Base-by-base conservation (phyloP, 2,797 vertebrate species). In the Bovichtus diacanthus region DNA sequence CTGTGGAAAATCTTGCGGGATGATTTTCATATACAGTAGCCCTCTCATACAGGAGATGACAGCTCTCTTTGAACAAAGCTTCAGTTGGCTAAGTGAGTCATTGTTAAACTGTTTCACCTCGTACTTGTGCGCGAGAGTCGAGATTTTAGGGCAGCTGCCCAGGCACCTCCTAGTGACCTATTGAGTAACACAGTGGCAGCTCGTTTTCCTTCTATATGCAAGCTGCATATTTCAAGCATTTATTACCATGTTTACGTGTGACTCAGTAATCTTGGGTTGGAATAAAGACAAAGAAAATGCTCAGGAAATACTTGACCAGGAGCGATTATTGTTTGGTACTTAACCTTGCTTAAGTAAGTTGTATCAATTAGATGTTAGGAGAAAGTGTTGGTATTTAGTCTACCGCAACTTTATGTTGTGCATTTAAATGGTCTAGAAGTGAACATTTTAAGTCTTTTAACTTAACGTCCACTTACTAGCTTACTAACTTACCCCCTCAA, bases 41-140 rank as follows among this genome's bases (percentile, higher is more conserved):
- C 49, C 9, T 68, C 29, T 78, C 75, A 74, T 71, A 43, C 51
- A 12, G 53, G 68, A 76, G 85, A 84, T 84, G 85, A 88, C 83
- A 87, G 69, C 51, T 67, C 34, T 51, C 70, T 72, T 80, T 70
- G 74, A 76, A 84, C 84, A 90, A 84, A 80, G 83, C 78, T 76
- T 81, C 67, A 76, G 68, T 59, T 83, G 84, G 83, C 83, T 60
- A 71, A 77, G 67, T 77, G 74, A 83, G 68, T 88, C 83, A 88
- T 88, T 83, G 78, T 83, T 54, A 0, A 80, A 83, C 79, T 23
- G 78, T 80, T 84, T 84, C 53, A 84, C 61, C 64, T 86, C 83
- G 70, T 44, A 43, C 76, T 87, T 54, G 67, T 74, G 44, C 3
- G 10, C 12, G 46, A 65, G 77, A 46, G 84, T 67, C 38, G 27